These are phyloP conservation scores for Oreortyx pictus DNA, from an alignment of 2,797 vertebrate genomes.

Conservation along the genomic window DNA sequence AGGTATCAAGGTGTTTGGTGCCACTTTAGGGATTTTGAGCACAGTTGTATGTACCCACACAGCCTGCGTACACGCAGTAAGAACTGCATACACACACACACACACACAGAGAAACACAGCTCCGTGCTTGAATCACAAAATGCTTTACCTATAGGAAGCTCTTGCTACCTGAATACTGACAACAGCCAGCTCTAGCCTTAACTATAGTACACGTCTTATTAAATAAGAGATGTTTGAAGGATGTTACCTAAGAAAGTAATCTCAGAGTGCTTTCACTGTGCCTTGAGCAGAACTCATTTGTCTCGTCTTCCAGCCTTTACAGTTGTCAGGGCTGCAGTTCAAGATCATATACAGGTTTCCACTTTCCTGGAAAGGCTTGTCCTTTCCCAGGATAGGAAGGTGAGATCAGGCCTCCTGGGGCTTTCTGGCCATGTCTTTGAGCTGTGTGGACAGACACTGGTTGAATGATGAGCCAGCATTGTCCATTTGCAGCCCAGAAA, in stretches of 20 bases:
- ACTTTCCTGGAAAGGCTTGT: not conserved
- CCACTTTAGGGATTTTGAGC: not conserved
- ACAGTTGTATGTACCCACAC: not conserved
- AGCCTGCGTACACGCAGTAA: fast-evolving
- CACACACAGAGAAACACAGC: not conserved
- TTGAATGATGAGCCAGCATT: not conserved
- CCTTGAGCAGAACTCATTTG: not conserved
- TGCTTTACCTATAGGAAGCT: fast-evolving
- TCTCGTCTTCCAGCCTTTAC: not conserved
- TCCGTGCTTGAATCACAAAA: not conserved
- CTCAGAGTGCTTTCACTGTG: not conserved
- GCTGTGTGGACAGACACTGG: fast-evolving
- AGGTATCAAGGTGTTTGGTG: not conserved
- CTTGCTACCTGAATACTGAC: not conserved
- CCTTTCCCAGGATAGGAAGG: not conserved
- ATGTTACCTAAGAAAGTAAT: not conserved
- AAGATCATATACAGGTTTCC: not conserved
- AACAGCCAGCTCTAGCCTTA: not conserved
- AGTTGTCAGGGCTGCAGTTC: not conserved
- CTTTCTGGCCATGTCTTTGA: not conserved
- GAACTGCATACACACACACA: fast-evolving
- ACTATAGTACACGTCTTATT: not conserved
- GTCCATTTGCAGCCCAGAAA: no score
- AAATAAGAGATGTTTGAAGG: not conserved
- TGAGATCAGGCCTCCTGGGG: not conserved